A percentile compares a stretch with the other conserved stretches of the same genome.
These are phyloP conservation scores for Caenorhabditis elegans DNA, from an alignment of 1,140 invertebrate species.

Conservation along the genomic window DNA sequence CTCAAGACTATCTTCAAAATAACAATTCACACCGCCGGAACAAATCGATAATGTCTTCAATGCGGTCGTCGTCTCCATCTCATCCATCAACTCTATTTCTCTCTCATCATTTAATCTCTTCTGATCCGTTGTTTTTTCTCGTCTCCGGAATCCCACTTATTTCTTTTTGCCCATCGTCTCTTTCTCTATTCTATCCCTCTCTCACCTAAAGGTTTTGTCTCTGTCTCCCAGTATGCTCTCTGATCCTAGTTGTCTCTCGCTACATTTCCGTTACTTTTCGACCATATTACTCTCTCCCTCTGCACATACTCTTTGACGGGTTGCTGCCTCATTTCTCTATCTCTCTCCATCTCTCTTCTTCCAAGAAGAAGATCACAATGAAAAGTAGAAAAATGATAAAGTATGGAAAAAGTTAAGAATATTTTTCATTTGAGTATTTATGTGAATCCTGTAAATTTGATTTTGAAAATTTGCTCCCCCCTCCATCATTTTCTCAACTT, in stretches of 20 bases:
- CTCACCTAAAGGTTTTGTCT: too few relatives aligned
- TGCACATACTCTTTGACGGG: constrained; percentile 29
- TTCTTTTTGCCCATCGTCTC: not conserved
- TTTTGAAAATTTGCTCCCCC: too few relatives aligned
- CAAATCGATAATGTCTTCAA: not conserved
- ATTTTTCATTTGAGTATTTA: too few relatives aligned
- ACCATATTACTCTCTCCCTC: not conserved
- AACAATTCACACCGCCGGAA: not conserved
- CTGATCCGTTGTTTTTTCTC: not conserved
- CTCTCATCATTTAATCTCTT: not conserved
- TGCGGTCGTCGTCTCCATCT: too few relatives aligned
- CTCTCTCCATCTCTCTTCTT: not conserved
- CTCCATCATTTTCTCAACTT: too few relatives aligned
- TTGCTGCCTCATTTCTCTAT: not conserved
- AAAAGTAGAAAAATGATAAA: not conserved
- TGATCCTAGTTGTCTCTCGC: not conserved
- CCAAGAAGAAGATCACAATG: not conserved
- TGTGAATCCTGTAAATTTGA: too few relatives aligned
- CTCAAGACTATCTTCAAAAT: too few relatives aligned
- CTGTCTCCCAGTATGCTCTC: not conserved
- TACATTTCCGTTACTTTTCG: not conserved
- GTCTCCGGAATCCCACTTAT: not conserved
- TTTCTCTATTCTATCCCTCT: not conserved
- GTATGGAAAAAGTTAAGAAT: too few relatives aligned
- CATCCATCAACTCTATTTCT: too few relatives aligned